Conservation (phyloP, 2,113 vertebrate species). For the Origma solitaria region DNA sequence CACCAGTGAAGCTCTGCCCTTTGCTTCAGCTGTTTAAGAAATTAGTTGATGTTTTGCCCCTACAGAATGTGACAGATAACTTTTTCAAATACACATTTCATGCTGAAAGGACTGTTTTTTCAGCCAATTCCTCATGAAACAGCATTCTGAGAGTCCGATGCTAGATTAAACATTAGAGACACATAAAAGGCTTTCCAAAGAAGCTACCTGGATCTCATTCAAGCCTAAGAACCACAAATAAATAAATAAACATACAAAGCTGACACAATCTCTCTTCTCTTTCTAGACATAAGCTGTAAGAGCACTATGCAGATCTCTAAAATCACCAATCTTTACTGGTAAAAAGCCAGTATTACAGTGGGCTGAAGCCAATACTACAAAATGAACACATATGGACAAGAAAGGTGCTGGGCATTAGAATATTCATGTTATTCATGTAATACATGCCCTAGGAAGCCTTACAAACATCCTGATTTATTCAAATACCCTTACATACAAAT, state of each 20-base stretch:
- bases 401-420: neutral
- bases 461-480: neutral
- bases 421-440: neutral
- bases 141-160: neutral
- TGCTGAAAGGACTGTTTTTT: neutral
- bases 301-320: neutral
- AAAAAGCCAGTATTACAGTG: neutral
- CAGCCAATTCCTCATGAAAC: neutral
- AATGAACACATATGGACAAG: neutral
- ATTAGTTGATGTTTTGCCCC: neutral
- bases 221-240: neutral
- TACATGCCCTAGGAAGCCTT: neutral
- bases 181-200: neutral
- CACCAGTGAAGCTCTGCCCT: neutral
- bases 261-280: neutral
- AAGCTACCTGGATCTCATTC: neutral
- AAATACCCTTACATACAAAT: neutral
- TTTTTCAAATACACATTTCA: neutral
- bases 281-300: neutral
- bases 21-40: neutral
- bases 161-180: neutral
- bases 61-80: neutral
- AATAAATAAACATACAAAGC: neutral
- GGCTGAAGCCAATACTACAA: neutral
- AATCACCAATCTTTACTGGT: neutral